phyloP scores from a whole-genome alignment of 2,888 invertebrate genomes.

The Hylaea fasciaria region DNA sequence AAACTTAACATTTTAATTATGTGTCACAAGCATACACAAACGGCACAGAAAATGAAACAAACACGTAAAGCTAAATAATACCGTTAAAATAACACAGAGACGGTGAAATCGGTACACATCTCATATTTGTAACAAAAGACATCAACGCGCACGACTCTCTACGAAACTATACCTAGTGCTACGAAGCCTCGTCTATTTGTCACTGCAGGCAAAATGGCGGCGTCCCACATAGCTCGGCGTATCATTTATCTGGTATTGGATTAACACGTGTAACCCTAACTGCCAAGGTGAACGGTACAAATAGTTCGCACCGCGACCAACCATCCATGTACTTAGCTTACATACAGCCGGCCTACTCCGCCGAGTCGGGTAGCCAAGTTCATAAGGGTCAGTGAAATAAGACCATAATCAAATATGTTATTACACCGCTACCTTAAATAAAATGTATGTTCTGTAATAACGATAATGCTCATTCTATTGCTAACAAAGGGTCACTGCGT shows the following conservation, averaged over 20 bases:
- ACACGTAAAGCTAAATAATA: too few relatives aligned
- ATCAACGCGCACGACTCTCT: slow-evolving; percentile 25
- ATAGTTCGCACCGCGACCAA: slow-evolving; percentile 67
- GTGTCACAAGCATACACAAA: too few relatives aligned
- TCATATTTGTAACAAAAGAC: slow-evolving; percentile 14
- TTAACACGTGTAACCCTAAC: slow-evolving; percentile 71
- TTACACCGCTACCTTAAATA: slow-evolving; percentile 34
- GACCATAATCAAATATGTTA: slow-evolving; percentile 47
- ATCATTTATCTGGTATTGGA: slow-evolving; percentile 71
- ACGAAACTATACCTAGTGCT: slow-evolving; percentile 32
- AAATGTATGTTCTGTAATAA: slow-evolving; percentile 41
- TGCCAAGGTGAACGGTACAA: slow-evolving; percentile 76
- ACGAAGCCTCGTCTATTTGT: slow-evolving; percentile 45
- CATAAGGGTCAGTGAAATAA: slow-evolving; percentile 45
- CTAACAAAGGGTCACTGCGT: slow-evolving; percentile 23
- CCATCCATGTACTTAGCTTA: slow-evolving; percentile 54
- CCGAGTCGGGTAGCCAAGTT: slow-evolving; percentile 64
- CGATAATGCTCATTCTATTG: slow-evolving; percentile 35
- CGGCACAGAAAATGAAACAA: too few relatives aligned
- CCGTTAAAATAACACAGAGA: too few relatives aligned
- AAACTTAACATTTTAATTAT: too few relatives aligned
- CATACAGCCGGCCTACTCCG: slow-evolving; percentile 57
- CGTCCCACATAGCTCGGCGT: slow-evolving; percentile 57
- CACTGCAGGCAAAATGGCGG: slow-evolving; percentile 51
- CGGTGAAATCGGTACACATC: too few relatives aligned